A percentile compares a stretch with the other conserved stretches of the same genome.
phyloP scores from a whole-genome alignment of 2,113 vertebrate species.

The Hemicordylus capensis region DNA sequence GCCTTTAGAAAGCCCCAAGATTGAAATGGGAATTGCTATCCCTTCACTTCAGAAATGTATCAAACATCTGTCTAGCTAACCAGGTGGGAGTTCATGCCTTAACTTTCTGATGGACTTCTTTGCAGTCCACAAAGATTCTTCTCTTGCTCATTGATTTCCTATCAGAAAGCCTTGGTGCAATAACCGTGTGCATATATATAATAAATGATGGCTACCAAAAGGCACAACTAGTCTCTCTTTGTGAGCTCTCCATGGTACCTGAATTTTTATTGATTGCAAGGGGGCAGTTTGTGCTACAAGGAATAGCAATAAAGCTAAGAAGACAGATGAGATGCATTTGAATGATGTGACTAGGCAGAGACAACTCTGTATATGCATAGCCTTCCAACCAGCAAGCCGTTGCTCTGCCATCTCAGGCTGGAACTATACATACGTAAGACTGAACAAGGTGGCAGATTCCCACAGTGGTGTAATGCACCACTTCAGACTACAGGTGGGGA shows the following conservation, averaged over 20 bases:
- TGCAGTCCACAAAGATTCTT: not conserved
- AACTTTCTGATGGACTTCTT: conserved; percentile 24
- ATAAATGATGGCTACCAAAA: conserved; percentile 17
- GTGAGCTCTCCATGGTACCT: conserved; percentile 1
- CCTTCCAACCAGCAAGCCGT: not conserved
- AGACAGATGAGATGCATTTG: conserved; percentile 3
- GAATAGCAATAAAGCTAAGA: conserved; percentile 6
- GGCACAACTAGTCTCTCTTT: not conserved
- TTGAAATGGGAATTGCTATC: not conserved
- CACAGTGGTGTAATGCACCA: not conserved
- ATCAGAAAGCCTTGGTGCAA: conserved; percentile 10
- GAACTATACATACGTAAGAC: not conserved
- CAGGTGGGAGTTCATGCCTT: conserved; percentile 23
- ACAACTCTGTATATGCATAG: not conserved
- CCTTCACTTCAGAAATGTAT: conserved; percentile 15
- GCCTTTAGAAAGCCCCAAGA: not conserved
- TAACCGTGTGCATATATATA: conserved; percentile 7
- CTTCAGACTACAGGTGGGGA: not conserved
- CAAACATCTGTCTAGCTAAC: not conserved
- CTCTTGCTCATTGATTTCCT: conserved; percentile 17
- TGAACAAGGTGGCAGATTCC: not conserved
- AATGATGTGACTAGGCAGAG: not conserved
- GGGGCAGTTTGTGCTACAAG: not conserved
- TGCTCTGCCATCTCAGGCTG: not conserved
- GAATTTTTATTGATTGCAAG: conserved; percentile 13